Evolutionary conservation across 2,113 vertebrate genomes (phyloP).

Genomic region (Scolopax mira): DNA sequence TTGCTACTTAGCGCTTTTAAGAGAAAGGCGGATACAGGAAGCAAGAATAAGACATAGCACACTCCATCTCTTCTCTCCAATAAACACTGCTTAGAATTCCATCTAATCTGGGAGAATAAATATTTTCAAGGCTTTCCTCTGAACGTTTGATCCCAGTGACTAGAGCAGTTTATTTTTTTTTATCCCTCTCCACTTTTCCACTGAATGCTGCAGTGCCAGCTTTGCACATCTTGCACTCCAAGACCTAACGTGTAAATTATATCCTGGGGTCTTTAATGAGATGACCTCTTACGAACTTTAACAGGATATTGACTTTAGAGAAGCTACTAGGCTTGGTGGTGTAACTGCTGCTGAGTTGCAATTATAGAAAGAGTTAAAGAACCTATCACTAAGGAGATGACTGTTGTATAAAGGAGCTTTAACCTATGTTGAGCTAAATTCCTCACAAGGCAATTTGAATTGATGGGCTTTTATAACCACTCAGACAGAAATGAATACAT

Average conservation of each 20-base stretch:
- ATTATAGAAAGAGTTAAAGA: background rate
- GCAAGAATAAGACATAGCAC: constrained; percentile 34
- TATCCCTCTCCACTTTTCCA: background rate
- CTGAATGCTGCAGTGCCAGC: background rate
- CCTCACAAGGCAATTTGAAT: background rate
- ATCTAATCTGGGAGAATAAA: constrained; percentile 39
- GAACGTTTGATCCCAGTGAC: background rate
- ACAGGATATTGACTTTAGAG: background rate
- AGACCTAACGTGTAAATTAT: background rate
- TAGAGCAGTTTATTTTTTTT: background rate
- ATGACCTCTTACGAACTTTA: background rate
- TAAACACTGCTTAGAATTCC: constrained; percentile 25
- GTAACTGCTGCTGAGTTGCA: background rate
- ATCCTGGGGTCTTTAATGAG: background rate
- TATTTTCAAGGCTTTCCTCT: constrained; percentile 15
- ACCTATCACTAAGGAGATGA: background rate
- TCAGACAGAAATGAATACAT: background rate
- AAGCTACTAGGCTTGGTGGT: background rate
- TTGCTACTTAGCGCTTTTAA: constrained; percentile 38
- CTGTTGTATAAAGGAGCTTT: background rate
- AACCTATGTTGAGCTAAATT: background rate
- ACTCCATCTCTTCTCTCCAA: constrained; percentile 29
- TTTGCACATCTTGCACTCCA: background rate
- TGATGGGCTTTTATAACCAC: background rate
- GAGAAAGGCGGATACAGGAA: constrained; percentile 23